phyloP scores from a whole-genome alignment of 2,113 vertebrate species.

The Ceyx cyanopectus region DNA sequence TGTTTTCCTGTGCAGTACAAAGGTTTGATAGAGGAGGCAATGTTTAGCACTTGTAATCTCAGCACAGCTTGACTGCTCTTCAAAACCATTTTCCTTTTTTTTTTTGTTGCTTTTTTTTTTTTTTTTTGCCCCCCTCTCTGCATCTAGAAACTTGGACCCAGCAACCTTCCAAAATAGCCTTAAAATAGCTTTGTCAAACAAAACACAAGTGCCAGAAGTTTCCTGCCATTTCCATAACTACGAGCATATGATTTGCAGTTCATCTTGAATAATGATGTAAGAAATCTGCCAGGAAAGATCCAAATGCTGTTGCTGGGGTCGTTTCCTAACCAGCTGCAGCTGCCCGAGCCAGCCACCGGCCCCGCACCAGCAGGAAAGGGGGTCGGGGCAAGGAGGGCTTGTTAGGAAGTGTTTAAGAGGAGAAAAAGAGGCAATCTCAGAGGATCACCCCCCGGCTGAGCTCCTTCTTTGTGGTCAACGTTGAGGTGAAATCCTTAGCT shows the following conservation, averaged over 20 bases:
- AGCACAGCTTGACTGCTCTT: constrained; percentile 15
- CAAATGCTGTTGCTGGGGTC: constrained; percentile 40
- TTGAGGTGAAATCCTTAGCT: too few species aligned
- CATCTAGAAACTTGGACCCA: background rate
- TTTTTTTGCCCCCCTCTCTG: background rate
- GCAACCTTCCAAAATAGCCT: constrained; percentile 14
- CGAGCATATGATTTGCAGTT: constrained; percentile 67
- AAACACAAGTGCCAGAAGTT: constrained; percentile 48
- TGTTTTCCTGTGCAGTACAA: background rate
- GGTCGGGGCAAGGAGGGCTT: too few species aligned
- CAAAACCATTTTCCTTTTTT: background rate
- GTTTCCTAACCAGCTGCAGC: constrained; percentile 73
- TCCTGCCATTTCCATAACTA: constrained; percentile 68
- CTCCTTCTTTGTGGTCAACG: too few species aligned
- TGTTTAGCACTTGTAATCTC: background rate
- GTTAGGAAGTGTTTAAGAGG: too few species aligned
- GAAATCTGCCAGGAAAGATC: constrained; percentile 71
- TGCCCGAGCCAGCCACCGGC: background rate
- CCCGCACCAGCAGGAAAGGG: background rate
- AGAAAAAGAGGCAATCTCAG: too few species aligned
- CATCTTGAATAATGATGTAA: constrained; percentile 68
- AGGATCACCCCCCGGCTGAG: too few species aligned
- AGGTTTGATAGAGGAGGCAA: background rate
- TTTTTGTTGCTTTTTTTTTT: background rate
- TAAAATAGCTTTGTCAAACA: constrained; percentile 69